phyloP scores from a whole-genome alignment of 2,888 invertebrate species.

The Hyalella azteca region DNA sequence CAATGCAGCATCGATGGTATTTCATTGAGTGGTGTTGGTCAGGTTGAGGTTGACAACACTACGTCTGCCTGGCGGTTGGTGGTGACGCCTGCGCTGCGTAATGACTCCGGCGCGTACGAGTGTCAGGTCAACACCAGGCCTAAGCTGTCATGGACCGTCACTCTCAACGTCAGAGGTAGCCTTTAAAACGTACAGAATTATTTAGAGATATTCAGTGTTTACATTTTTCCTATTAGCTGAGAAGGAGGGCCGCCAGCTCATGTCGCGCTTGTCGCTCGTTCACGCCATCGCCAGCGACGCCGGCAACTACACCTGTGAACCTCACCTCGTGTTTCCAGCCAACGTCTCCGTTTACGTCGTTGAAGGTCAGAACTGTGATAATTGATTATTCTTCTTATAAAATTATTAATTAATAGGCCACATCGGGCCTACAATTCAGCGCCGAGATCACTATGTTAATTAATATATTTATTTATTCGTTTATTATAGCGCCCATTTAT shows the following conservation, averaged over 20 bases:
- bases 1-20: no score
- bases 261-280: conserved; percentile 39
- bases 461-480: background rate
- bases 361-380: conserved; percentile 38
- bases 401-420: background rate
- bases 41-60: conserved; percentile 46
- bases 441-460: background rate
- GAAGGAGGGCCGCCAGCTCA: conserved; percentile 41
- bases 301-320: conserved; percentile 46
- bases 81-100: conserved; percentile 34
- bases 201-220: no score
- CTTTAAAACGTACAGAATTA: no score
- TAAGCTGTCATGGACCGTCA: conserved; percentile 52
- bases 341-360: conserved; percentile 45
- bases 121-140: conserved; percentile 55
- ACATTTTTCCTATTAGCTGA: no score
- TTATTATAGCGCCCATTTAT: background rate
- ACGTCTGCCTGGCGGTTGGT: conserved; percentile 41
- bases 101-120: conserved; percentile 52
- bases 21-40: no score
- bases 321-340: conserved; percentile 40
- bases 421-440: background rate
- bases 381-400: background rate
- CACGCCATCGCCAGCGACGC: conserved; percentile 41
- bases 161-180: conserved; percentile 50